Percentiles rank a stretch among this genome's conserved stretches.
phyloP scores from a whole-genome alignment of 2,797 vertebrate species.

The Catharus ustulatus region DNA sequence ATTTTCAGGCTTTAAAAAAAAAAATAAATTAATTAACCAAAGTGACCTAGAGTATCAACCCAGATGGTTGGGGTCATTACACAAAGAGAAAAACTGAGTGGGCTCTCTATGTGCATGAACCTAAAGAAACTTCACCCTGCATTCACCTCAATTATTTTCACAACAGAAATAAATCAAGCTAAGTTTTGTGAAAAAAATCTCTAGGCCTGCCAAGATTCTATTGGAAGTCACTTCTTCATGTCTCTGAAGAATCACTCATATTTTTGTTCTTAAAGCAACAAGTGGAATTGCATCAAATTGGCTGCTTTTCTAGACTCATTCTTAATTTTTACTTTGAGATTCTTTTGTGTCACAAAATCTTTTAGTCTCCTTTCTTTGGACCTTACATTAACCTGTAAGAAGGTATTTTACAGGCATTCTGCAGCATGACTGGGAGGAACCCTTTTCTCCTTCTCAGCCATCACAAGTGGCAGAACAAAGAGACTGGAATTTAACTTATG shows the following conservation, averaged over 20 bases:
- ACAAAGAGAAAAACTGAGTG: not conserved
- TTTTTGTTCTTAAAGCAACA: not conserved
- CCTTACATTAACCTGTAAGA: not conserved
- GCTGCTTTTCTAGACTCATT: not conserved
- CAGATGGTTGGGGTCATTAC: not conserved
- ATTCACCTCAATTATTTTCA: constrained; percentile 11
- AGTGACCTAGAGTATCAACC: not conserved
- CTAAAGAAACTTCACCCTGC: not conserved
- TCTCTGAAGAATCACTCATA: not conserved
- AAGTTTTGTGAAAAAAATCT: not conserved
- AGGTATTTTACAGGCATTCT: not conserved
- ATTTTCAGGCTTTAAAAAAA: not conserved
- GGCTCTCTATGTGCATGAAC: not conserved
- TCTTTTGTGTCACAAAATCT: not conserved
- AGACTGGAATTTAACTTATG: not conserved
- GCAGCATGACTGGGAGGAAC: rapidly evolving
- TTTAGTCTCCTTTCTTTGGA: not conserved
- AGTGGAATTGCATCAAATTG: not conserved
- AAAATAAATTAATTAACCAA: not conserved
- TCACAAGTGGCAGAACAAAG: not conserved
- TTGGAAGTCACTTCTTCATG: not conserved
- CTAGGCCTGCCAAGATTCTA: not conserved
- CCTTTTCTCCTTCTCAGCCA: not conserved
- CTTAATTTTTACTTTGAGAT: not conserved
- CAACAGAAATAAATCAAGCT: not conserved